Evolutionary conservation across 2,888 invertebrate genomes (phyloP).

Genomic region (Galerucella calmariensis): DNA sequence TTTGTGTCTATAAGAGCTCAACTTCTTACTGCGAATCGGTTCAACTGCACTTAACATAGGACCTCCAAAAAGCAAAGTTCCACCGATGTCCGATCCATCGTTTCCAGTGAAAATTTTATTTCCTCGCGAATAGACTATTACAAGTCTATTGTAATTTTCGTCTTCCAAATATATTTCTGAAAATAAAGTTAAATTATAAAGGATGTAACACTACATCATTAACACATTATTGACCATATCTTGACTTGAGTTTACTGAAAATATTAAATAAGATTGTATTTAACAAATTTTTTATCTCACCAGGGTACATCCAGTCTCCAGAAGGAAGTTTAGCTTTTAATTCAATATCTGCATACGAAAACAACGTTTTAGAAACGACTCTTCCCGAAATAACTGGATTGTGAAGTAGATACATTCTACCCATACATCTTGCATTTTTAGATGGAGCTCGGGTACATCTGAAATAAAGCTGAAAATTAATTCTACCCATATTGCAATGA

Average conservation of each 20-base stretch:
- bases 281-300: slow-evolving; percentile 53
- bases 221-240: no score
- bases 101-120: slow-evolving; percentile 59
- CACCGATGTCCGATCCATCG: slow-evolving; percentile 62
- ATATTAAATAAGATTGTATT: no score
- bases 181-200: slow-evolving; percentile 34
- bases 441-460: slow-evolving; percentile 43
- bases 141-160: slow-evolving; percentile 50
- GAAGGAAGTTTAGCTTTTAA: slow-evolving; percentile 67
- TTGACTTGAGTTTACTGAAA: no score
- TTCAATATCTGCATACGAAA: slow-evolving; percentile 67
- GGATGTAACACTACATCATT: not conserved
- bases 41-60: slow-evolving; percentile 62
- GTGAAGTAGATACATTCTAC: slow-evolving; percentile 31
- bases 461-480: slow-evolving; percentile 32
- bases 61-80: slow-evolving; percentile 67
- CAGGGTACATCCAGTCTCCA: slow-evolving; percentile 70
- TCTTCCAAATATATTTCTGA: slow-evolving; percentile 55
- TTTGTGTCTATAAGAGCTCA: slow-evolving; percentile 34
- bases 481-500: no score
- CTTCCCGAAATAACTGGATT: slow-evolving; percentile 67
- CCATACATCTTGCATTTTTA: slow-evolving; percentile 30
- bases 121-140: slow-evolving; percentile 61
- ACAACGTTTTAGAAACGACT: slow-evolving; percentile 64
- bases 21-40: slow-evolving; percentile 41